Conservation (phyloP, 53 echinoderm and acorn worm genomes). For the Luidia sarsii region DNA sequence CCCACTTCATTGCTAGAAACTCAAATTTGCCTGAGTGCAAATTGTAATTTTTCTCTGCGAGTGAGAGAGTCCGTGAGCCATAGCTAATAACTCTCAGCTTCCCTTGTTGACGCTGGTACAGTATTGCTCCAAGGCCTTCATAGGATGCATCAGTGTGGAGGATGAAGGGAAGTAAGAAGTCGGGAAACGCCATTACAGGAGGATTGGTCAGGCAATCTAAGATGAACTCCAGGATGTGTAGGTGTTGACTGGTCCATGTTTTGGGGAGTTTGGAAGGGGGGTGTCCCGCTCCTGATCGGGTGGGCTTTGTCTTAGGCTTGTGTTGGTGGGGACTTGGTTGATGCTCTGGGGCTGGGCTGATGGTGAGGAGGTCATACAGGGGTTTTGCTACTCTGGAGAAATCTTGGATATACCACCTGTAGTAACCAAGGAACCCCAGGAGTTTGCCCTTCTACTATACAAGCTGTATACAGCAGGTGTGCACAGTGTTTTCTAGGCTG, state of each 20-base stretch:
- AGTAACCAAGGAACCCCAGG: no score
- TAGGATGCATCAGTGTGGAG: slow-evolving; percentile 74
- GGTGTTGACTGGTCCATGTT: slow-evolving; percentile 48
- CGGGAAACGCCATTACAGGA: slow-evolving; percentile 69
- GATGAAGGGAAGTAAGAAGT: slow-evolving; percentile 49
- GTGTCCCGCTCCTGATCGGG: no score
- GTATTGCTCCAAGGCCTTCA: no score
- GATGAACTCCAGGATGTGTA: slow-evolving; percentile 31
- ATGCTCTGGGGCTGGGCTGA: no score
- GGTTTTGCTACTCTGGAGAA: no score
- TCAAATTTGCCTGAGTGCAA: slow-evolving; percentile 72
- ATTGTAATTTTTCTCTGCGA: slow-evolving; percentile 64
- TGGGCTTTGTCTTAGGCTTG: no score
- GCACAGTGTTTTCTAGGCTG: no score
- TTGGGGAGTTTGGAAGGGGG: slow-evolving; percentile 54
- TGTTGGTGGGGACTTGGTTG: no score
- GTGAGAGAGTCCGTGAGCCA: slow-evolving; percentile 64
- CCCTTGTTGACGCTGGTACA: slow-evolving; percentile 64
- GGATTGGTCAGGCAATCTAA: slow-evolving; percentile 29
- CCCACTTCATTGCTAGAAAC: slow-evolving; percentile 66
- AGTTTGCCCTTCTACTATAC: no score
- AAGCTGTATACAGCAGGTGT: no score
- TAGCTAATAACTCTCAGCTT: slow-evolving; percentile 63
- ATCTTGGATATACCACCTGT: no score
- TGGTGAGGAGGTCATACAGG: no score